Base-by-base conservation (phyloP, 2,797 vertebrate species). In the Poecilia velifera region DNA sequence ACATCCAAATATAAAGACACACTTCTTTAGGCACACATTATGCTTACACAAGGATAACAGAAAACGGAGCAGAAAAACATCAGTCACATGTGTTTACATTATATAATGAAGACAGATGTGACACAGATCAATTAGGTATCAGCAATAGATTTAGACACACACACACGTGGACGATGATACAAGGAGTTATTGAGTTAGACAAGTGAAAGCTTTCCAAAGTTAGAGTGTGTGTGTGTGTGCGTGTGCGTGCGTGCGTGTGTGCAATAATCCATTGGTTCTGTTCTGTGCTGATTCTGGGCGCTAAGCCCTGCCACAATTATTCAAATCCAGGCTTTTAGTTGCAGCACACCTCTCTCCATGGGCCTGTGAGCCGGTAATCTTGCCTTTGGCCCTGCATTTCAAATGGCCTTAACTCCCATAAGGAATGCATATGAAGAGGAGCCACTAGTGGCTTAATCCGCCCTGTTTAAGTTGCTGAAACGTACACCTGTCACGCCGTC, bases 281-380 rank as follows among this genome's bases (percentile, higher is more conserved):
- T 98, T 98, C 97, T 97, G 88, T 96, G 96, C 96, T 97, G 97
- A 97, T 98, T 98, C 97, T 96, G 95, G 95, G 96, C 90, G 93
- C 97, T 98, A 98, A 98, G 97, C 97, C 93, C 96, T 97, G 97
- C 96, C 91, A 97, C 97, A 98, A 98, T 99, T 98, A 99, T 98
- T 99, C 97, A 98, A 99, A 99, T 98, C 97, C 97, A 93, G 96
- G 97, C 97, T 97, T 98, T 98, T 98, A 99, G 97, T 97, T 97
- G 96, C 97, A 97, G 97, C 97, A 97, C 97, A 97, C 97, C 97
- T 97, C 97, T 98, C 97, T 97, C 97, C 96, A 96, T 96, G 97
- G 97, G 97, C 97, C 97, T 96, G 92, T 97, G 97, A 97, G 96
- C 97, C 96, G 96, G 95, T 98, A 98, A 98, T 98, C 97, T 98